These are phyloP conservation scores for Garrulus glandarius DNA, from an alignment of 2,797 vertebrate species.

Conservation along the genomic window DNA sequence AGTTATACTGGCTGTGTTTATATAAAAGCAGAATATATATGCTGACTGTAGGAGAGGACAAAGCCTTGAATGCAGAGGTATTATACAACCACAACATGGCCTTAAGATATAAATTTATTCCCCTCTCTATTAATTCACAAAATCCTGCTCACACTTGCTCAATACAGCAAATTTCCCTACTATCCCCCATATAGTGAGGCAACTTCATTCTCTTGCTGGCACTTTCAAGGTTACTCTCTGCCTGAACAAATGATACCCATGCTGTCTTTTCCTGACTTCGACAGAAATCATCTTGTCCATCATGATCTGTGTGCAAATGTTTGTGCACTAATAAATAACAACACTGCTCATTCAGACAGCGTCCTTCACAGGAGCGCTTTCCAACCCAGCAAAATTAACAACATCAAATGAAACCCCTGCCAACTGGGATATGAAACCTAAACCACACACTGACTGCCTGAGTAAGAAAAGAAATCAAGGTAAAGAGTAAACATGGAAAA, in stretches of 20 bases:
- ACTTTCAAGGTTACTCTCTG: neutral
- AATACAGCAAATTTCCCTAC: neutral
- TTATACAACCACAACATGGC: neutral
- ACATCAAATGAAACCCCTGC: neutral
- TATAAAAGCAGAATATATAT: neutral
- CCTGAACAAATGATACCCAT: neutral
- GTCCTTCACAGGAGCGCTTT: neutral
- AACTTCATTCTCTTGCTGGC: neutral
- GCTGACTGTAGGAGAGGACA: neutral
- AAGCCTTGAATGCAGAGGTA: neutral
- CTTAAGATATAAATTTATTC: neutral
- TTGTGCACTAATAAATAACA: constrained; percentile 4
- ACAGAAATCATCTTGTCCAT: constrained; percentile 18
- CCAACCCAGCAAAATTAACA: neutral
- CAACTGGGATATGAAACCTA: neutral
- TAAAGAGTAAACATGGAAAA: neutral
- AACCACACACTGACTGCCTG: neutral
- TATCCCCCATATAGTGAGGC: neutral
- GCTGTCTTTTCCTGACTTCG: neutral
- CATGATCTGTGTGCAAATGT: neutral
- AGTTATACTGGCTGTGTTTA: neutral
- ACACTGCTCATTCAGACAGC: neutral
- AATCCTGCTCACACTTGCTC: neutral
- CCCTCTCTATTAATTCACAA: neutral
- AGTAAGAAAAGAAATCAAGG: neutral